Percentiles rank a stretch among this genome's conserved stretches.
Conservation (phyloP, 2,797 vertebrate genomes). For the Lagocephalus sceleratus region DNA sequence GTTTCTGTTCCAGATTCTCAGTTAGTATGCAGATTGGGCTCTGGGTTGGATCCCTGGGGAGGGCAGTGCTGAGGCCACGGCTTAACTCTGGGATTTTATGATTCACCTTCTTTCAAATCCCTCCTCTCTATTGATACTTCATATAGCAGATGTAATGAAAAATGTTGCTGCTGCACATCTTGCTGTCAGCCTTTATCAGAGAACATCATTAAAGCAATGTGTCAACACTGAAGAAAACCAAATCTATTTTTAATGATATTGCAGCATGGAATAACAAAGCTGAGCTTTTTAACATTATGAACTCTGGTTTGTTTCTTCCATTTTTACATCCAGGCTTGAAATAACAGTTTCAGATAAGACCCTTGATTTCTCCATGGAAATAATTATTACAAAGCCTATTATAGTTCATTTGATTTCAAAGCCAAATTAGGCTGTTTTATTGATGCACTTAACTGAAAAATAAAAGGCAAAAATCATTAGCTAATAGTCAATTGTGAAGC, state of each 20-base stretch:
- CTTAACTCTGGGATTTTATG: conserved; percentile 44
- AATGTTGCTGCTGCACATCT: conserved; percentile 14
- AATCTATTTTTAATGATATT: no score
- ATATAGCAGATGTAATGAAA: conserved; percentile 20
- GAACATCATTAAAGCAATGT: background rate
- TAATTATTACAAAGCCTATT: background rate
- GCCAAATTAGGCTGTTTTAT: background rate
- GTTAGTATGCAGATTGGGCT: conserved; percentile 38
- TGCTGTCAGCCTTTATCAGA: conserved; percentile 12
- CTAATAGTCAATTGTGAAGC: background rate
- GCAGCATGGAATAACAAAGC: no score
- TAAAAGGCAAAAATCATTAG: background rate
- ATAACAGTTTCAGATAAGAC: background rate
- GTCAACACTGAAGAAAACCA: no score
- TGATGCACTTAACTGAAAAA: background rate
- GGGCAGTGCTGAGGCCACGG: conserved; percentile 31
- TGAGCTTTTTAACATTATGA: no score
- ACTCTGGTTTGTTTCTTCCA: no score
- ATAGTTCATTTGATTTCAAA: background rate
- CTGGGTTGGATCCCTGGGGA: conserved; percentile 26
- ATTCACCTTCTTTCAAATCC: conserved; percentile 34
- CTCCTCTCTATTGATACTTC: conserved; percentile 15
- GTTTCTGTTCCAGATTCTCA: conserved; percentile 29
- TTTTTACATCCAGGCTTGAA: no score
- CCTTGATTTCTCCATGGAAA: background rate